Percentiles rank a stretch among this genome's conserved stretches.
phyloP scores from a whole-genome alignment of 2,888 invertebrate genomes.

The Protophormia terraenovae region DNA sequence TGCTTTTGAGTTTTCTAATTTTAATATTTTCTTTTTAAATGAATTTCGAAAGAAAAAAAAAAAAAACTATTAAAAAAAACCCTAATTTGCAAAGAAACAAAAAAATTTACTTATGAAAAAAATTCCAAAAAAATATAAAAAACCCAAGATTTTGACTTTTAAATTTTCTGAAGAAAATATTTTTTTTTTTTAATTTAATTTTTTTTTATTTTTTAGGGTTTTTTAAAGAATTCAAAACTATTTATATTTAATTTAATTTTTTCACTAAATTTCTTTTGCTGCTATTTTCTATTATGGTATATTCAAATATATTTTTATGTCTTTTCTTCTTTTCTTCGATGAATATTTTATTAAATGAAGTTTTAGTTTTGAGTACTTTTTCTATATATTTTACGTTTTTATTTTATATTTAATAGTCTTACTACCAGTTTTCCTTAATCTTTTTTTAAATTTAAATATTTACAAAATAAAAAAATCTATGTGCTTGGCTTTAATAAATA shows the following conservation, averaged over 20 bases:
- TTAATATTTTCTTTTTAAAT: no score
- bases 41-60: neutral
- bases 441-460: constrained; percentile 44
- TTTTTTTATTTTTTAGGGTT: no score
- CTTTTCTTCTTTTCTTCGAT: constrained; percentile 61
- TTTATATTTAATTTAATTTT: no score
- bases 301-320: constrained; percentile 22
- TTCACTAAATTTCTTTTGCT: no score
- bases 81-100: no score
- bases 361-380: constrained; percentile 26
- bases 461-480: constrained; percentile 54
- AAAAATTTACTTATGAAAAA: no score
- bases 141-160: no score
- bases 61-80: neutral
- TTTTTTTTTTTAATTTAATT: neutral
- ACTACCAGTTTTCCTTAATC: constrained; percentile 61
- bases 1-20: constrained; percentile 22
- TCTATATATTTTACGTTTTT: neutral
- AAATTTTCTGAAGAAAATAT: neutral
- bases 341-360: constrained; percentile 11
- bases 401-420: constrained; percentile 52
- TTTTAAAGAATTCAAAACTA: no score
- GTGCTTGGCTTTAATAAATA: constrained; percentile 56
- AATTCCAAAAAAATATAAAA: no score
- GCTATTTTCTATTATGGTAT: constrained; percentile 28